A percentile compares a stretch with the other conserved stretches of the same genome.
phyloP scores from a whole-genome alignment of 2,113 vertebrate genomes.

The Oenanthe melanoleuca region DNA sequence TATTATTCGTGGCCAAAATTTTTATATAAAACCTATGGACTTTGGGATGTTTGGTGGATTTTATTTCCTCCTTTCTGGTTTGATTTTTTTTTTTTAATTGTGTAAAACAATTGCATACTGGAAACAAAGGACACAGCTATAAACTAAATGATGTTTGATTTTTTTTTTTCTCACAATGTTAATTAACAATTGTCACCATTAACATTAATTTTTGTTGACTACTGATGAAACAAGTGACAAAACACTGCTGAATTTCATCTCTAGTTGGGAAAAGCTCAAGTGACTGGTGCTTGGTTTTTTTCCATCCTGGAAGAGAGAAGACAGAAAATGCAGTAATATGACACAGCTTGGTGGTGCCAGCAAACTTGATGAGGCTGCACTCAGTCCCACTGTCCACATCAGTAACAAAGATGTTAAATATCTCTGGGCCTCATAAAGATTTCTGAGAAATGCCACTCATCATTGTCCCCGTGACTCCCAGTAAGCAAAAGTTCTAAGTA shows the following conservation, averaged over 20 bases:
- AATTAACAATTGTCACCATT: neutral
- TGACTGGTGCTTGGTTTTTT: neutral
- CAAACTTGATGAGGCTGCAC: neutral
- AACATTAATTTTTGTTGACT: neutral
- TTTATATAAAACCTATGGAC: neutral
- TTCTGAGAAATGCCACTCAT: neutral
- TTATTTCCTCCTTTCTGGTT: neutral
- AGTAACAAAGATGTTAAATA: neutral
- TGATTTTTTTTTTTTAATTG: neutral
- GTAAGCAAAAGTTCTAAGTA: neutral
- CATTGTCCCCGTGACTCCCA: rapidly evolving
- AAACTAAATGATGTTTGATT: rapidly evolving
- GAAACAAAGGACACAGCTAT: neutral
- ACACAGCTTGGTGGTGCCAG: neutral
- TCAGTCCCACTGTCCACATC: neutral
- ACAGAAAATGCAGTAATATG: neutral
- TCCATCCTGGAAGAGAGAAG: neutral
- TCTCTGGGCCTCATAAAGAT: too few relatives aligned
- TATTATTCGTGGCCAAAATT: neutral
- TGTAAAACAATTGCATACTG: neutral
- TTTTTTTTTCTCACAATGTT: neutral
- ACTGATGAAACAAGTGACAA: neutral
- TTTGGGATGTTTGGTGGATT: neutral
- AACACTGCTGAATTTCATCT: neutral
- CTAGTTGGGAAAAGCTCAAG: neutral